Evolutionary conservation across 2,113 vertebrate genomes (phyloP).

Genomic region (Boulengeromyrus knoepffleri): DNA sequence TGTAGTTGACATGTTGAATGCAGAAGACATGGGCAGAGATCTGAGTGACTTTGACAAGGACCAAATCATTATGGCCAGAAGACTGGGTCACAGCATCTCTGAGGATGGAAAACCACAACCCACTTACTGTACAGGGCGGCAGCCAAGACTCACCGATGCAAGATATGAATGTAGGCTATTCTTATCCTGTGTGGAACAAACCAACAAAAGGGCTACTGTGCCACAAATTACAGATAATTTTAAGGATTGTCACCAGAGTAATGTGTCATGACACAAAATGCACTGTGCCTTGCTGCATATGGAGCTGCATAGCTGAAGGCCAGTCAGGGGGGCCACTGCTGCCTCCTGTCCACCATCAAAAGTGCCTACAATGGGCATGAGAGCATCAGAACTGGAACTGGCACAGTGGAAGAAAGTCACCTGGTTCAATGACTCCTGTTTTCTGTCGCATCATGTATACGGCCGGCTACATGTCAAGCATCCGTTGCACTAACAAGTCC

Average conservation of each 20-base stretch:
- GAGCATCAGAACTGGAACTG: neutral
- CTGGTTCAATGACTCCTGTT: neutral
- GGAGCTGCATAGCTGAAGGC: neutral
- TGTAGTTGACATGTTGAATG: neutral
- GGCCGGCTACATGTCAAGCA: neutral
- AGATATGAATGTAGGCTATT: neutral
- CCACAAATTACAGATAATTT: neutral
- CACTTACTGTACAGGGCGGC: neutral
- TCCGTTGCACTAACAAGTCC: neutral
- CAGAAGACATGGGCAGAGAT: neutral
- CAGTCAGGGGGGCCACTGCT: neutral
- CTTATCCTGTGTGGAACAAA: neutral
- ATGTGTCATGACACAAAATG: neutral
- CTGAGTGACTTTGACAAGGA: neutral
- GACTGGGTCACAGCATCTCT: neutral
- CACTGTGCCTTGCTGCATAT: neutral
- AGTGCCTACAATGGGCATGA: neutral
- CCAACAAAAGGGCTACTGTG: neutral
- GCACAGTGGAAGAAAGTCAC: neutral
- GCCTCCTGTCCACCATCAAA: neutral
- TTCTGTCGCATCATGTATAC: neutral
- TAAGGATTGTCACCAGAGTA: neutral
- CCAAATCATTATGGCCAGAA: neutral
- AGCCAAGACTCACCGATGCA: neutral
- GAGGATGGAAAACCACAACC: neutral